Evolutionary conservation across 92 coral and sea anemone genomes (phyloP).

Genomic region (Bergia puertoricense): DNA sequence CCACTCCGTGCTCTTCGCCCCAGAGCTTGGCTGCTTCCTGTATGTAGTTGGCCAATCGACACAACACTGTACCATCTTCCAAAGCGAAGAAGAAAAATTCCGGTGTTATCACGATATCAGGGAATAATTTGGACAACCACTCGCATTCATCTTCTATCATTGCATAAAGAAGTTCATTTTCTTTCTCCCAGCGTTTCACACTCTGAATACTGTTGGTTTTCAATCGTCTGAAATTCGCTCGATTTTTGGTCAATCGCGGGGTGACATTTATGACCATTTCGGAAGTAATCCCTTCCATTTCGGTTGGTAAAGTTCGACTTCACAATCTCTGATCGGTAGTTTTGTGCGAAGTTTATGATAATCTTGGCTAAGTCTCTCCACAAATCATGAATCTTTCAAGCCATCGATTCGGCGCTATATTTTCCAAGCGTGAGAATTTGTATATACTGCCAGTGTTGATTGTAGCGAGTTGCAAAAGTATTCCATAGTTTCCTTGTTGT

Average conservation of each 20-base stretch:
- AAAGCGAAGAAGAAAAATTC: constrained; percentile 94
- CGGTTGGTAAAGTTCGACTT: constrained; percentile 26
- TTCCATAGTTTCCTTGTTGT: constrained; percentile 42
- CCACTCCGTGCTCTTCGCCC: constrained; percentile 58
- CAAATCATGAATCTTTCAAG: constrained; percentile 46
- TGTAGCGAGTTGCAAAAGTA: constrained; percentile 12
- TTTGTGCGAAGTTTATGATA: constrained; percentile 18
- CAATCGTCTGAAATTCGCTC: constrained; percentile 92
- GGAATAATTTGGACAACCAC: constrained; percentile 87
- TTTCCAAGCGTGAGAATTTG: constrained; percentile 33
- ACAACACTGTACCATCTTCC: constrained; percentile 91
- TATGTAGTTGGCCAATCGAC: constrained; percentile 93
- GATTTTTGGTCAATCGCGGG: constrained; percentile 66
- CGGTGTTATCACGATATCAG: constrained; percentile 84
- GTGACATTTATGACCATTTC: constrained; percentile 55
- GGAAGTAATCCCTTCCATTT: constrained; percentile 56
- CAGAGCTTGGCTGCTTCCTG: constrained; percentile 87
- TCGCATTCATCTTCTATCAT: constrained; percentile 98
- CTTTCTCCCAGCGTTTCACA: constrained; percentile 97
- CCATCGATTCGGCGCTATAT: constrained; percentile 4
- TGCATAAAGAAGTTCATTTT: constrained; percentile 94
- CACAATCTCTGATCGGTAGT: constrained; percentile 37
- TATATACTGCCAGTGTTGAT: background rate
- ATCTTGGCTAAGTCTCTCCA: constrained; percentile 34
- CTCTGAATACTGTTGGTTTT: constrained; percentile 96